Percentiles rank a stretch among this genome's conserved stretches.
These are phyloP conservation scores for Scarus forsteni DNA, from an alignment of 2,797 vertebrate species.

Conservation along the genomic window DNA sequence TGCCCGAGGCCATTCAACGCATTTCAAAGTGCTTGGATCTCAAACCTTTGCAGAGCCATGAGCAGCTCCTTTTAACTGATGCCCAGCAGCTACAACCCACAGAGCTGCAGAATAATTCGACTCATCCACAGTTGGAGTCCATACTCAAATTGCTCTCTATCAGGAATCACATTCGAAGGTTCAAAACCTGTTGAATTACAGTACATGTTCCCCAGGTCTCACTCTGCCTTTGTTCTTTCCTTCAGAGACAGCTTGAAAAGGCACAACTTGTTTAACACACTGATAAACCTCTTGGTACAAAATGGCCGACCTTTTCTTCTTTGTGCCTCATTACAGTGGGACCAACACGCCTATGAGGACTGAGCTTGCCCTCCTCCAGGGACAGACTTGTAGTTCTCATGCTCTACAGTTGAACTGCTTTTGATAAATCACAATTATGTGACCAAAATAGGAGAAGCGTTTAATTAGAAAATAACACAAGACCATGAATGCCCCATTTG, in stretches of 20 bases:
- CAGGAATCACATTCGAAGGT: slow-evolving; percentile 11
- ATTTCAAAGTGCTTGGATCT: slow-evolving; percentile 60
- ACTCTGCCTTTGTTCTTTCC: slow-evolving; percentile 27
- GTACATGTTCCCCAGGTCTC: slow-evolving; percentile 28
- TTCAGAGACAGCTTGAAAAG: slow-evolving; percentile 8
- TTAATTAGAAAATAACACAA: neutral
- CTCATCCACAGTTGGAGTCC: slow-evolving; percentile 17
- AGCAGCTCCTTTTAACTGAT: slow-evolving; percentile 38
- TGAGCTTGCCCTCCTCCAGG: no score
- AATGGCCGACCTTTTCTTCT: neutral
- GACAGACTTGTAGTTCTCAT: neutral
- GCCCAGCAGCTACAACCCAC: slow-evolving; percentile 48
- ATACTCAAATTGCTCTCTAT: slow-evolving; percentile 20
- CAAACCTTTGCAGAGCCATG: slow-evolving; percentile 22
- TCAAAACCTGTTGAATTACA: slow-evolving; percentile 32
- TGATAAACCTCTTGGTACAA: slow-evolving; percentile 1
- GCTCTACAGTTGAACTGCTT: neutral
- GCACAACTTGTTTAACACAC: slow-evolving; percentile 11
- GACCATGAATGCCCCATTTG: neutral
- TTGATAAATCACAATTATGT: neutral
- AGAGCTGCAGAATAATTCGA: slow-evolving; percentile 30
- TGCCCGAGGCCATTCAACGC: slow-evolving; percentile 39
- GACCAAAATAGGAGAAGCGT: neutral
- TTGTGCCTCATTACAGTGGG: neutral
- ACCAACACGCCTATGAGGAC: neutral